phyloP scores from a whole-genome alignment of 2,888 invertebrate species.

The Ligdia adustata region DNA sequence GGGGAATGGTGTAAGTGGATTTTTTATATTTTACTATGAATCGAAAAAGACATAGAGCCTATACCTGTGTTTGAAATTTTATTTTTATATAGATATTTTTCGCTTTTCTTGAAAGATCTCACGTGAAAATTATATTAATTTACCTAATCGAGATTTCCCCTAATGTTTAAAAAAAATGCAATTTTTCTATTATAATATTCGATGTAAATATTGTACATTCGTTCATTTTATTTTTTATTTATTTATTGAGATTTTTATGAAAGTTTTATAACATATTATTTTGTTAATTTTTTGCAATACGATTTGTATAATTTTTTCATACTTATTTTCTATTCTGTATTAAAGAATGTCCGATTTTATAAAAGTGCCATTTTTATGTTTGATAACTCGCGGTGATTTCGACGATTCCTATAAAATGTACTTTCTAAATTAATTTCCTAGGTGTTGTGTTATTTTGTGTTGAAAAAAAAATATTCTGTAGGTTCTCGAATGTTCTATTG shows the following conservation, averaged over 20 bases:
- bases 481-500: constrained; percentile 77
- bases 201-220: constrained; percentile 83
- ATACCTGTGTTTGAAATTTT: constrained; percentile 61
- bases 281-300: constrained; percentile 65
- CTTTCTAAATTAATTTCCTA: constrained; percentile 44
- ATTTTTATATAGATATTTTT: constrained; percentile 62
- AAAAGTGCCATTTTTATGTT: constrained; percentile 70
- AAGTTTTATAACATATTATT: constrained; percentile 72
- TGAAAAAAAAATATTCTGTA: constrained; percentile 66
- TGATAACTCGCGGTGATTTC: constrained; percentile 55
- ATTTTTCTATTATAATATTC: constrained; percentile 73
- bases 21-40: constrained; percentile 83
- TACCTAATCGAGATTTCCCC: constrained; percentile 49
- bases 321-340: constrained; percentile 44
- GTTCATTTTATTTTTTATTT: constrained; percentile 59
- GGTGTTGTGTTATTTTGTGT: constrained; percentile 46
- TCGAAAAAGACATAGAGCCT: constrained; percentile 77
- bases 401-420: constrained; percentile 59
- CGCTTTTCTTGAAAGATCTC: constrained; percentile 67
- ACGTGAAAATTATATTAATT: constrained; percentile 44
- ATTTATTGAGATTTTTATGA: constrained; percentile 77
- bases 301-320: constrained; percentile 47
- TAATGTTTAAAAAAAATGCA: constrained; percentile 62
- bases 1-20: constrained; percentile 76
- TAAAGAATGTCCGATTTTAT: constrained; percentile 38